Evolutionary conservation across 2,888 invertebrate species (phyloP), one percentile per base, ranked within the genome.

Genomic region (Adela reaumurella): DNA sequence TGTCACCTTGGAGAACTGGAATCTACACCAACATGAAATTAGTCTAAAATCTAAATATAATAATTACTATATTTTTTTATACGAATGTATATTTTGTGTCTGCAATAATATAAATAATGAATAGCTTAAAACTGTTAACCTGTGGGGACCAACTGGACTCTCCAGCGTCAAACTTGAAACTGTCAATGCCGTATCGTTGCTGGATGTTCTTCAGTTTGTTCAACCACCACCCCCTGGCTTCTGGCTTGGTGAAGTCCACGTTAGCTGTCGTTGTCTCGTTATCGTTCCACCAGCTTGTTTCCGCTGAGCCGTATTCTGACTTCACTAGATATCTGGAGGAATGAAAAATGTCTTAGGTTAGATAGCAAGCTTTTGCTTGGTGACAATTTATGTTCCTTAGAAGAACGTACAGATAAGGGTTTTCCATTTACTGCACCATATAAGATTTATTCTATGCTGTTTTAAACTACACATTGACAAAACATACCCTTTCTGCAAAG

Each of bases 151-250:
- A 89, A 48, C 83, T 82, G 0, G 78, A 70, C 65, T 91, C 91
- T 2, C 91, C 92, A 1, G 88, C 91, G 59, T 92, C 90, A 56
- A 92, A 92, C 68, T 91, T 91, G 60, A 89, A 91, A 55, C 87
- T 84, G 59, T 89, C 87, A 2, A 93, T 80, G 0, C 86, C 87
- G 45, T 83, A 83, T 4, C 71, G 62, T 0, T 69, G 64, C 59
- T 83, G 74, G 8, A 94, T 59, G 3, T 59, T 56, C 51, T 70
- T 70, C 50, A 84, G 56, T 48, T 83, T 64, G 1, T 65, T 62
- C 0, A 70, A 57, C 68, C 81, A 86, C 86, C 86, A 86, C 79
- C 83, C 53, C 1, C 81, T 74, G 0, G 88, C 88, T 17, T 76
- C 77, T 0, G 81, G 70, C 56, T 89, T 88, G 0, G 90, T 88